Percentiles rank a stretch among this genome's conserved stretches.
Conservation (phyloP, 2,113 vertebrate species). For the Emydura subglobosa region DNA sequence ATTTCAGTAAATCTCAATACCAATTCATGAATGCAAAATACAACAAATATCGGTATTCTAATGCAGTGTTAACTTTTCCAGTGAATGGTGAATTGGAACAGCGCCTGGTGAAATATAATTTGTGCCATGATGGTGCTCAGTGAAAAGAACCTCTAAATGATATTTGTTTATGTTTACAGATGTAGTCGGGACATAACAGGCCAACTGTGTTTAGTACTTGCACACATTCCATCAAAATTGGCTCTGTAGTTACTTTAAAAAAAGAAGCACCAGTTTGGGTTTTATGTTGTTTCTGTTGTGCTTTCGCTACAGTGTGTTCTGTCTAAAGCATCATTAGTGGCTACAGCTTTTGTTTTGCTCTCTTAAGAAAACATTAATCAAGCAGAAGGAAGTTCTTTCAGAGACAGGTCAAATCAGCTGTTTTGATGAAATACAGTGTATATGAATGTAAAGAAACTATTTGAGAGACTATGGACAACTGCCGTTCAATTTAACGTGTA, state of each 20-base stretch:
- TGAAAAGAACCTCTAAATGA: background rate
- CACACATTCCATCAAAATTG: background rate
- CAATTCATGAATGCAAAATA: accelerated
- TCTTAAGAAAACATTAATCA: background rate
- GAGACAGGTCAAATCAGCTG: background rate
- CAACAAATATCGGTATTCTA: background rate
- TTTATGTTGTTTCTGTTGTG: background rate
- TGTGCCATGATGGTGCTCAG: accelerated
- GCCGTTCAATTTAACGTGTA: constrained; percentile 7
- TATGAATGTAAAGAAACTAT: constrained; percentile 20
- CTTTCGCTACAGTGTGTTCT: background rate
- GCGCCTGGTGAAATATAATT: accelerated
- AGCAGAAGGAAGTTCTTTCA: constrained; percentile 19
- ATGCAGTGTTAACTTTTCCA: background rate
- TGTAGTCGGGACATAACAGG: background rate
- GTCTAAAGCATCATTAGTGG: background rate
- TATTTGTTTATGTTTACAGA: background rate
- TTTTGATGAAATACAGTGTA: background rate
- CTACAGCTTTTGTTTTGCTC: background rate
- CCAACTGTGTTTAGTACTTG: background rate
- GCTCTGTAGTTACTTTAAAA: background rate
- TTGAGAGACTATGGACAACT: constrained; percentile 4
- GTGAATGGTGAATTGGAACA: background rate
- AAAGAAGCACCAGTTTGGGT: background rate
- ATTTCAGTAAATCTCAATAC: background rate